Percentiles rank a stretch among this genome's conserved stretches.
Evolutionary conservation across 2,113 vertebrate species (phyloP).

Genomic region (Rhinoderma darwinii): DNA sequence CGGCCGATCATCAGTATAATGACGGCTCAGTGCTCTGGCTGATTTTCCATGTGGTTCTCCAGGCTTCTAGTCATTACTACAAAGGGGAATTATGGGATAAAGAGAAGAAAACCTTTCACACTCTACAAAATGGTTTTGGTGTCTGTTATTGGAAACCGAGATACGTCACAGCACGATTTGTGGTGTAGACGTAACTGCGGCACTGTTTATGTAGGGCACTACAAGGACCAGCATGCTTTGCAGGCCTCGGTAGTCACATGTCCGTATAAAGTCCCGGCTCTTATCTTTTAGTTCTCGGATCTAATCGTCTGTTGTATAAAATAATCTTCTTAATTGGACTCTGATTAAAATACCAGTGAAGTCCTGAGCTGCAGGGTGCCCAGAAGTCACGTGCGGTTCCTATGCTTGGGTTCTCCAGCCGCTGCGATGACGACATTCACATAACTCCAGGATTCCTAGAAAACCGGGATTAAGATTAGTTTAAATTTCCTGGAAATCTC

Average conservation of each 20-base stretch:
- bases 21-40: not conserved
- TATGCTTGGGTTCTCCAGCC: constrained; percentile 17
- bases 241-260: not conserved
- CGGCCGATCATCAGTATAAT: constrained; percentile 13
- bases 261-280: not conserved
- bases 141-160: not conserved
- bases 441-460: constrained; percentile 52
- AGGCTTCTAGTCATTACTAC: not conserved
- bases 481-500: constrained; percentile 47
- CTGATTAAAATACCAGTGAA: not conserved
- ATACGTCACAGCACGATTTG: not conserved
- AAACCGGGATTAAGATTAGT: constrained; percentile 33
- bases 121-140: not conserved
- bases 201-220: not conserved
- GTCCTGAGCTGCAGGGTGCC: not conserved
- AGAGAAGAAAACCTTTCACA: constrained; percentile 21
- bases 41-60: constrained; percentile 5
- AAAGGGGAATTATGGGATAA: constrained; percentile 37
- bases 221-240: not conserved
- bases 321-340: constrained; percentile 11
- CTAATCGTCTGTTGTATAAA: not conserved
- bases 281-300: not conserved
- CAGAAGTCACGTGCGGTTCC: not conserved
- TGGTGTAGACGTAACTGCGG: not conserved
- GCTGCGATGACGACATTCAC: constrained; percentile 39